Conservation (phyloP, 2,888 invertebrate genomes). For the Furcula furcula region DNA sequence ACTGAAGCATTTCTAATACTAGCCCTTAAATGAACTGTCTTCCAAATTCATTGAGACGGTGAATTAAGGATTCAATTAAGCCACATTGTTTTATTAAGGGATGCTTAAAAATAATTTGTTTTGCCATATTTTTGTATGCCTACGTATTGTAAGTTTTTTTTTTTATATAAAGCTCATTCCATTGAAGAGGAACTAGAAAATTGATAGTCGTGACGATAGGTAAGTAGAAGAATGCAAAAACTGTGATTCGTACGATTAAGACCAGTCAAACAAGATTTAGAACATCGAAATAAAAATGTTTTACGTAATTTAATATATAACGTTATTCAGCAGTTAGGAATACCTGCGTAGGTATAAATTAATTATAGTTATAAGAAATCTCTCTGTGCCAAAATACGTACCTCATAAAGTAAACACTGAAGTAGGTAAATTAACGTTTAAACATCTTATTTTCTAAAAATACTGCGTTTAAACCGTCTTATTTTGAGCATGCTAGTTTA, state of each 20-base stretch:
- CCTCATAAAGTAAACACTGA: slow-evolving; percentile 84
- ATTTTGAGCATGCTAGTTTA: slow-evolving; percentile 32
- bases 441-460: too few species aligned
- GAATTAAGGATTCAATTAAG: slow-evolving; percentile 5
- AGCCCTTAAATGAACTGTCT: background rate
- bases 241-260: slow-evolving; percentile 81
- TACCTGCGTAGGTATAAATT: slow-evolving; percentile 64
- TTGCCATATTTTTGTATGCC: slow-evolving; percentile 69
- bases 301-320: slow-evolving; percentile 64
- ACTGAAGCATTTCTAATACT: slow-evolving; percentile 13
- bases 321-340: slow-evolving; percentile 62
- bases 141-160: slow-evolving; percentile 51
- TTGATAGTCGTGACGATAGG: slow-evolving; percentile 73
- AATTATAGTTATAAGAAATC: slow-evolving; percentile 81
- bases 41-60: background rate
- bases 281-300: slow-evolving; percentile 78
- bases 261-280: slow-evolving; percentile 80
- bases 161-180: slow-evolving; percentile 60
- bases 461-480: slow-evolving; percentile 61
- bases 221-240: slow-evolving; percentile 78
- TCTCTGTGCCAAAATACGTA: slow-evolving; percentile 92
- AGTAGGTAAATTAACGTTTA: slow-evolving; percentile 73
- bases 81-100: slow-evolving; percentile 19
- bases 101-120: slow-evolving; percentile 35
- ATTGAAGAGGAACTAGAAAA: slow-evolving; percentile 63